These are phyloP conservation scores for Pantelozetes paolii DNA, from an alignment of 2,888 invertebrate species.

Conservation along the genomic window DNA sequence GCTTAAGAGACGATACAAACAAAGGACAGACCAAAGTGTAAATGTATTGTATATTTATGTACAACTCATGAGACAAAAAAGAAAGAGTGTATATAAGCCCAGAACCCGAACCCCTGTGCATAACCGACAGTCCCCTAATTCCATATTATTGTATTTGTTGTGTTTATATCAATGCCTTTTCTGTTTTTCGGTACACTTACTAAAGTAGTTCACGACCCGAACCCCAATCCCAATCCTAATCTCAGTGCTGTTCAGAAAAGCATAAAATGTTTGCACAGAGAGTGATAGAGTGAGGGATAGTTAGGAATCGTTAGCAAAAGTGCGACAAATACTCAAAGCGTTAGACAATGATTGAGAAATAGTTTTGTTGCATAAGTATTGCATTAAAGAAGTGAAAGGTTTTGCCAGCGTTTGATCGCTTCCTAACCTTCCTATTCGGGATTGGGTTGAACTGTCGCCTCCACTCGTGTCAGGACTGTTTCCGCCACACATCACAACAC, in stretches of 20 bases:
- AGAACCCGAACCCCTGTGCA: not conserved
- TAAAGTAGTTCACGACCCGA: slow-evolving; percentile 28
- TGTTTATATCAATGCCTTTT: slow-evolving; percentile 32
- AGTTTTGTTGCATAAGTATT: slow-evolving; percentile 32
- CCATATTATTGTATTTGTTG: slow-evolving; percentile 34
- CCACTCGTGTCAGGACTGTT: slow-evolving; percentile 34
- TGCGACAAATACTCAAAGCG: too few relatives aligned
- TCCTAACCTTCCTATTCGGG: slow-evolving; percentile 19
- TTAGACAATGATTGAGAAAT: too few relatives aligned
- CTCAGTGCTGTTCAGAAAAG: slow-evolving; percentile 30
- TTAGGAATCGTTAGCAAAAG: not conserved
- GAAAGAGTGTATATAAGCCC: not conserved
- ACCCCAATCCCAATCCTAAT: slow-evolving; percentile 36
- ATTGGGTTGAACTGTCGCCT: slow-evolving; percentile 8
- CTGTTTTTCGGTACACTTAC: slow-evolving; percentile 23
- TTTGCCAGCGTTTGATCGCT: not conserved
- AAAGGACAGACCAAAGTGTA: slow-evolving; percentile 16
- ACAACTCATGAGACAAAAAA: not conserved
- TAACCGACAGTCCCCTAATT: slow-evolving; percentile 20
- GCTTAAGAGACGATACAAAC: slow-evolving; percentile 22
- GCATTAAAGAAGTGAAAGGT: slow-evolving; percentile 14
- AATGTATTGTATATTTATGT: slow-evolving; percentile 18
- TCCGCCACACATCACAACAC: slow-evolving; percentile 34
- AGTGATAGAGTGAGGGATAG: not conserved
- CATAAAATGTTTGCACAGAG: slow-evolving; percentile 33